These are phyloP conservation scores for Melanotaenia pygmaea DNA, from an alignment of 2,797 vertebrate species.

Conservation along the genomic window DNA sequence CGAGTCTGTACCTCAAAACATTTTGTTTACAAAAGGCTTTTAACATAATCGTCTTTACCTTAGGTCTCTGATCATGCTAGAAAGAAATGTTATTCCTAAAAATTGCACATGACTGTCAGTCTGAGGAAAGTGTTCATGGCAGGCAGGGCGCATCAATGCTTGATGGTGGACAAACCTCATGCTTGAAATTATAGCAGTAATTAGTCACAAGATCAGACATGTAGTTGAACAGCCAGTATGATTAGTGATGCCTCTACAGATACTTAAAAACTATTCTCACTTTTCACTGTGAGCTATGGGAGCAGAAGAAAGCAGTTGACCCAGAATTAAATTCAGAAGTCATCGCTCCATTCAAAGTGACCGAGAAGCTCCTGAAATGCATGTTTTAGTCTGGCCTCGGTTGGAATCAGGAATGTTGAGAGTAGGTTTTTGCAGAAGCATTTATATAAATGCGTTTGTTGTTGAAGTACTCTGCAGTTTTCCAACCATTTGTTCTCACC, in stretches of 20 bases:
- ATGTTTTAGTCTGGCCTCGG: too few relatives aligned
- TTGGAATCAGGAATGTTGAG: background rate
- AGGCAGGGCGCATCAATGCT: background rate
- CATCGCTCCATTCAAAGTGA: background rate
- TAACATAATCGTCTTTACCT: background rate
- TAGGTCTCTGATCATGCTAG: background rate
- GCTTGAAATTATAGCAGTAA: background rate
- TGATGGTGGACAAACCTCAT: background rate
- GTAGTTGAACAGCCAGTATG: background rate
- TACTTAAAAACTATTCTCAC: background rate
- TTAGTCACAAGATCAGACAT: conserved; percentile 5
- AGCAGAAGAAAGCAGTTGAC: background rate
- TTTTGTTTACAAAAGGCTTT: background rate
- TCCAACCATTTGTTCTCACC: background rate
- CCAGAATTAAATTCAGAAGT: background rate
- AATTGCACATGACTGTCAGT: background rate
- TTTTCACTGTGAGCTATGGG: background rate
- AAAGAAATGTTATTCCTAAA: background rate
- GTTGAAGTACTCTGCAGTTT: background rate
- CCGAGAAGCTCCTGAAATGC: too few relatives aligned
- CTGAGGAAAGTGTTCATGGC: background rate
- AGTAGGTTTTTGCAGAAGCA: background rate
- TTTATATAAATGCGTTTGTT: background rate
- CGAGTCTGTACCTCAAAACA: too few relatives aligned
- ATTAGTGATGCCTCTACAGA: background rate